Percentiles rank a stretch among this genome's conserved stretches.
These are phyloP conservation scores for Nephrotoma flavescens DNA, from an alignment of 2,888 invertebrate species.

Conservation along the genomic window DNA sequence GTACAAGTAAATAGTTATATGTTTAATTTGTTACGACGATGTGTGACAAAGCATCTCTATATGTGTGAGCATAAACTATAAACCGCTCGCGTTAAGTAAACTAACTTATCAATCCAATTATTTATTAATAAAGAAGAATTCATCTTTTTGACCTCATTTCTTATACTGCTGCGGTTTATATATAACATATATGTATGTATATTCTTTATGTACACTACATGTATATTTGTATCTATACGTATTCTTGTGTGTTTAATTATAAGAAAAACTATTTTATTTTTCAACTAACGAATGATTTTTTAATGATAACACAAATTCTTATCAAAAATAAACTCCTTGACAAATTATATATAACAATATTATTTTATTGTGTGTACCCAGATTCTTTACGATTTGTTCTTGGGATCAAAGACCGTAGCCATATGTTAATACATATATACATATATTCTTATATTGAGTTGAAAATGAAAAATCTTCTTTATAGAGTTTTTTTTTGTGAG, in stretches of 20 bases:
- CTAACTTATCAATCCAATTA: not conserved
- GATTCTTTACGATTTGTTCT: not conserved
- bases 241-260: not conserved
- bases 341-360: not conserved
- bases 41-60: not conserved
- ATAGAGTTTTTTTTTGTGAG: not conserved
- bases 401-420: not conserved
- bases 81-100: not conserved
- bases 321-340: not conserved
- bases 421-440: not conserved
- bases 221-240: not conserved
- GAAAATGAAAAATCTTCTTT: not conserved
- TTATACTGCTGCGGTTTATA: not conserved
- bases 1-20: not conserved
- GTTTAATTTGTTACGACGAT: not conserved
- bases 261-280: not conserved
- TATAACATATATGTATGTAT: not conserved
- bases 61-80: not conserved
- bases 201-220: not conserved
- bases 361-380: not conserved
- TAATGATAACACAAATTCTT: not conserved
- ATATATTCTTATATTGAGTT: not conserved
- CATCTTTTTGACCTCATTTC: not conserved
- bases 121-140: not conserved
- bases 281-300: not conserved